Evolutionary conservation across 1,140 invertebrate species (phyloP).

Genomic region (Lasaia peninsularis): DNA sequence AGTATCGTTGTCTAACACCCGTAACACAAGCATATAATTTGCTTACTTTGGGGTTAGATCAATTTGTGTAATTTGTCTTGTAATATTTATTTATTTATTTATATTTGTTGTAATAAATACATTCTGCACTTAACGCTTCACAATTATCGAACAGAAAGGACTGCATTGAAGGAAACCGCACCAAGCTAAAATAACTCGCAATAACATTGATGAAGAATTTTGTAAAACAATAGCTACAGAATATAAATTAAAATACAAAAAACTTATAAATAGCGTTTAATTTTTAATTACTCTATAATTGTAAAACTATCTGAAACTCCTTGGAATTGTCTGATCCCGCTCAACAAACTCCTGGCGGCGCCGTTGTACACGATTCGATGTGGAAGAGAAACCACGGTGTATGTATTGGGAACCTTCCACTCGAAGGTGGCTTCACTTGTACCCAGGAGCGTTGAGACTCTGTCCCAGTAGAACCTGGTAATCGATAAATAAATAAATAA

Average conservation of each 20-base stretch:
- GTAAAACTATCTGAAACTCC: conserved; percentile 37
- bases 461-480: conserved; percentile 54
- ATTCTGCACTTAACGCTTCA: too few species aligned
- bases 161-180: too few species aligned
- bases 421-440: conserved; percentile 43
- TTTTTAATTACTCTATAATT: conserved; percentile 4
- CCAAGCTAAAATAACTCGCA: too few species aligned
- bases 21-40: too few species aligned
- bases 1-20: too few species aligned
- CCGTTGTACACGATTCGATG: conserved; percentile 50
- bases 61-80: too few species aligned
- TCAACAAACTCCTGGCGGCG: conserved; percentile 29
- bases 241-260: not conserved
- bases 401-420: conserved; percentile 39
- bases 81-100: too few species aligned
- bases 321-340: conserved; percentile 32
- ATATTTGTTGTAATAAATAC: too few species aligned
- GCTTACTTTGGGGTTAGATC: too few species aligned
- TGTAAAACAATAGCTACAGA: not conserved
- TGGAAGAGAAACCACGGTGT: conserved; percentile 13
- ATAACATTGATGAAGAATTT: too few species aligned
- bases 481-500: not conserved
- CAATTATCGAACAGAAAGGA: too few species aligned
- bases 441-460: conserved; percentile 36
- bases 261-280: not conserved